Base-by-base conservation (phyloP, 2,113 vertebrate genomes). In the Oplegnathus fasciatus region DNA sequence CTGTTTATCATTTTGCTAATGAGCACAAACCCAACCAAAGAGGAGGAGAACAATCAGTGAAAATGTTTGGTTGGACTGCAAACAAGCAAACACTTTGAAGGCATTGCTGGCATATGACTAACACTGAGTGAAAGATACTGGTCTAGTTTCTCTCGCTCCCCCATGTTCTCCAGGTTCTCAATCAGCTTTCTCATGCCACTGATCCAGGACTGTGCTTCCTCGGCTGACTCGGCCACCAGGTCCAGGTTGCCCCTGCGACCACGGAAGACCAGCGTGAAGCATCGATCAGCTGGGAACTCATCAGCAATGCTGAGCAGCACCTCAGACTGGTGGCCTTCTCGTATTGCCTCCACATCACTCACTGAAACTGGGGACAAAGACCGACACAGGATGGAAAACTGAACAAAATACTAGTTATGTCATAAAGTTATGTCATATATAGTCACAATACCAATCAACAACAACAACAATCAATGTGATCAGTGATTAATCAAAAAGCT, bases 191-290 rank as follows among this genome's bases (percentile, higher is more conserved):
- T 96, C 77, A 98, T 95, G 57, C 98, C 98, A 40, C 85, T 94
- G 83, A 98, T 93, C 98, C 98, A 99, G 76, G 93, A 94, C 90
- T 97, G 96, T 0, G 98, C 97, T 85, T 99, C 97, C 54, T 97
- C 95, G 0, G 94, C 90, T 0, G 97, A 97, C 83, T 95, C 93
- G 0, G 98, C 97, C 67, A 99, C 96, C 72, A 99, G 94, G 92
- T 99, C 98, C 91, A 99, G 94, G 94, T 99, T 99, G 32, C 95
- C 94, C 0, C 96, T 95, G 9, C 98, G 97, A 4, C 98, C 97
- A 0, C 97, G 96, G 91, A 99, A 99, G 70, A 99, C 97, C 34
- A 99, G 81, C 1, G 98, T 99, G 94, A 99, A 99, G 91, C 98
- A 98, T 72, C 96, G 95, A 20, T 97, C 95, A 0, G 97, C 79